Percentiles rank a stretch among this genome's conserved stretches.
Conservation (phyloP, 2,888 invertebrate species). For the Argyresthia goedartella region DNA sequence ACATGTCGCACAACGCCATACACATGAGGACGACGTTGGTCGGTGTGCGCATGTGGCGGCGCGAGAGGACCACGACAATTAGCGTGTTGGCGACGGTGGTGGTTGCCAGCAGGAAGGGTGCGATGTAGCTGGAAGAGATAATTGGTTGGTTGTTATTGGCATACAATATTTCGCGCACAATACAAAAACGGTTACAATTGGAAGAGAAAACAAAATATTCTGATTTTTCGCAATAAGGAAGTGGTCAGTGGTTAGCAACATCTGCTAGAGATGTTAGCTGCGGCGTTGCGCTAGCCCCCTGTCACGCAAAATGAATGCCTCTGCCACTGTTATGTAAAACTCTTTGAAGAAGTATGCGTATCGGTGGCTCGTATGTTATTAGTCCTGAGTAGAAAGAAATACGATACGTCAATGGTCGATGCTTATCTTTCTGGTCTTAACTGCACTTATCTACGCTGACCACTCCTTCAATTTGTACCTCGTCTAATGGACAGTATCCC, state of each 20-base stretch:
- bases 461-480: neutral
- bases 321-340: too few relatives aligned
- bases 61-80: constrained; percentile 90
- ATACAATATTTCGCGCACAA: neutral
- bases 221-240: too few relatives aligned
- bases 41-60: constrained; percentile 91
- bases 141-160: neutral
- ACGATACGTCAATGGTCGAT: too few relatives aligned
- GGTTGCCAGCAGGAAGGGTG: constrained; percentile 87
- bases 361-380: too few relatives aligned
- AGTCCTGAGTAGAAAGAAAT: neutral
- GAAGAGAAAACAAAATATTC: too few relatives aligned
- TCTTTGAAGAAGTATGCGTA: too few relatives aligned
- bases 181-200: neutral
- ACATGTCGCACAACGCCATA: constrained; percentile 97
- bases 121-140: constrained; percentile 65
- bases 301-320: too few relatives aligned
- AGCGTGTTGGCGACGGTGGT: constrained; percentile 93
- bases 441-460: neutral
- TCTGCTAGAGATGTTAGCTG: neutral
- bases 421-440: neutral
- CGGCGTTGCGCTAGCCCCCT: too few relatives aligned
- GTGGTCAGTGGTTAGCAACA: too few relatives aligned
- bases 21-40: constrained; percentile 93
- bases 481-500: neutral